A percentile compares a stretch with the other conserved stretches of the same genome.
These are phyloP conservation scores for Agelastica alni DNA, from an alignment of 2,888 invertebrate species.

Conservation along the genomic window DNA sequence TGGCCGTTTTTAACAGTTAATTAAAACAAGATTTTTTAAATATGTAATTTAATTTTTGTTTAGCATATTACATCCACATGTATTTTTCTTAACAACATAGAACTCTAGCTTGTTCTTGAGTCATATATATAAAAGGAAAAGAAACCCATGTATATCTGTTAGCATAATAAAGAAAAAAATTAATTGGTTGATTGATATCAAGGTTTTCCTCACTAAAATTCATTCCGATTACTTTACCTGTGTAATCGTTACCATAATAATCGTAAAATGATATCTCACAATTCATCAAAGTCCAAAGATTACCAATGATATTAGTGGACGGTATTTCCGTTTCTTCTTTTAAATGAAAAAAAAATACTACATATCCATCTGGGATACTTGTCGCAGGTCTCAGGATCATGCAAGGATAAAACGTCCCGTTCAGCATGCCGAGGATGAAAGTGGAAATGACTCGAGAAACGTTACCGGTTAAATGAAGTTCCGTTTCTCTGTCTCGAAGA, in stretches of 20 bases:
- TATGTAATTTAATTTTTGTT: no score
- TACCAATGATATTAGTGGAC: slow-evolving; percentile 22
- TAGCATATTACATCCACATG: no score
- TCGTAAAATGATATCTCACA: slow-evolving; percentile 21
- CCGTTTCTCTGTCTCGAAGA: slow-evolving; percentile 17
- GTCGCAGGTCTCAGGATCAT: slow-evolving; percentile 23
- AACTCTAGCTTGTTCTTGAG: slow-evolving; percentile 23
- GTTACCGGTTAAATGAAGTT: slow-evolving; percentile 9
- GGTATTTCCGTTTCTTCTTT: slow-evolving; percentile 32
- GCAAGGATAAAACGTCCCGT: slow-evolving; percentile 29
- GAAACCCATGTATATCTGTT: slow-evolving; percentile 25
- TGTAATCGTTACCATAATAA: slow-evolving; percentile 11
- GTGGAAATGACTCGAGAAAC: slow-evolving; percentile 26
- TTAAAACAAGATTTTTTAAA: no score
- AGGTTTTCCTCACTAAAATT: slow-evolving; percentile 5
- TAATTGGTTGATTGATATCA: slow-evolving; percentile 21
- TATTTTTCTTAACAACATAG: slow-evolving; percentile 16
- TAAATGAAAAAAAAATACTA: slow-evolving; percentile 31
- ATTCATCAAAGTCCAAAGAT: slow-evolving; percentile 26
- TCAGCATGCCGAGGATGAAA: slow-evolving; percentile 24
- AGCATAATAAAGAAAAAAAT: slow-evolving; percentile 25
- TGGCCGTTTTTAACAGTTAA: no score
- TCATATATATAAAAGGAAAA: slow-evolving; percentile 30
- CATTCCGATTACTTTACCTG: slow-evolving; percentile 22
- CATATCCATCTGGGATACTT: slow-evolving; percentile 22